Conservation (phyloP, 2,797 vertebrate species). For the Sparidentex hasta region DNA sequence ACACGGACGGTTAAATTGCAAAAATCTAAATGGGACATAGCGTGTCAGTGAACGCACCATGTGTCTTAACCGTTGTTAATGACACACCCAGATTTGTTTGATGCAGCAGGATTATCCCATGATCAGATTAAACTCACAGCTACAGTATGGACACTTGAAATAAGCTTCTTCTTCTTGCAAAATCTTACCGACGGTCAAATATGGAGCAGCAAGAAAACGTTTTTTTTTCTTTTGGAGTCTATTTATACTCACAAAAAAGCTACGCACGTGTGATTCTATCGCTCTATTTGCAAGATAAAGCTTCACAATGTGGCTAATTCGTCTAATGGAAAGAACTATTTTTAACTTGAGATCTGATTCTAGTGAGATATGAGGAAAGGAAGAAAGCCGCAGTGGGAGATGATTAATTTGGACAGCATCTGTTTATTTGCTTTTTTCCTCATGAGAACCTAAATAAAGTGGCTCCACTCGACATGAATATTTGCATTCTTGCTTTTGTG, state of each 20-base stretch:
- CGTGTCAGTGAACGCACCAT: slow-evolving; percentile 7
- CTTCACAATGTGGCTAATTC: not conserved
- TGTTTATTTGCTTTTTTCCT: slow-evolving; percentile 36
- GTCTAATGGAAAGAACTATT: not conserved
- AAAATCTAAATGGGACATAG: slow-evolving; percentile 1
- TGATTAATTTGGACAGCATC: slow-evolving; percentile 24
- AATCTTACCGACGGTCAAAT: not conserved
- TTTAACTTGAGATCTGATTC: not conserved
- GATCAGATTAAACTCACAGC: slow-evolving; percentile 64
- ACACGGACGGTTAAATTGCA: not conserved
- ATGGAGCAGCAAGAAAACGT: slow-evolving; percentile 3
- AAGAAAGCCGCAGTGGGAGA: not conserved
- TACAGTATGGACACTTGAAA: not conserved
- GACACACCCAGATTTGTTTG: slow-evolving; percentile 16
- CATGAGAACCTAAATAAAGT: slow-evolving; percentile 43
- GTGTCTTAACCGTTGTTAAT: slow-evolving; percentile 12
- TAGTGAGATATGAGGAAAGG: not conserved
- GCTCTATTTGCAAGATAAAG: not conserved
- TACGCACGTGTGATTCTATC: not conserved
- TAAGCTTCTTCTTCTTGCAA: no score
- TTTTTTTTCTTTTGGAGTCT: not conserved
- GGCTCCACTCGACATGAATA: slow-evolving; percentile 33
- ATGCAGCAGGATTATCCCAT: slow-evolving; percentile 59
- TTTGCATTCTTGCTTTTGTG: slow-evolving; percentile 54
- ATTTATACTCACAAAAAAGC: not conserved